These are phyloP conservation scores for Cherax destructor DNA, from an alignment of 1,140 invertebrate genomes.

Conservation along the genomic window DNA sequence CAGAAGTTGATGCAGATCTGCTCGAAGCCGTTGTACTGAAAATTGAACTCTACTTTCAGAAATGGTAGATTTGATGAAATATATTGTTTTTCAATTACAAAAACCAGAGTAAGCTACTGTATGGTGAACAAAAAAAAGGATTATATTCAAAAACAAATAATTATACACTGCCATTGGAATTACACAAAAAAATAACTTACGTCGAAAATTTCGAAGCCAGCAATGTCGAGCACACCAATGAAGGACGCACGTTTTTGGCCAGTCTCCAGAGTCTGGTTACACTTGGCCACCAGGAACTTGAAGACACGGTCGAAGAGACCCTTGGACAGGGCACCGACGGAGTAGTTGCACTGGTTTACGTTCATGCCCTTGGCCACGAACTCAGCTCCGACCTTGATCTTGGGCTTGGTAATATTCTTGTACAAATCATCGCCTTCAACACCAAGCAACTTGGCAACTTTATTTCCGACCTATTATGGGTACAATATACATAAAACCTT, in stretches of 20 bases:
- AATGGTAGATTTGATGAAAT: neutral
- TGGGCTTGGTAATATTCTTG: conserved; percentile 85
- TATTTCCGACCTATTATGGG: conserved; percentile 87
- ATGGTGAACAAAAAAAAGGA: neutral
- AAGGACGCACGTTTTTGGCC: conserved; percentile 78
- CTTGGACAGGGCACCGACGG: conserved; percentile 78
- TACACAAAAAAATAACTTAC: conserved; percentile 76
- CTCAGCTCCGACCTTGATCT: conserved; percentile 95
- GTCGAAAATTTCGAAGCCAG: conserved; percentile 68
- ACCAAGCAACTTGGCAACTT: conserved; percentile 93
- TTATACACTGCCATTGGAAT: too few species aligned
- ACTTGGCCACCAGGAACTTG: conserved; percentile 72
- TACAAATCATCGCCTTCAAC: conserved; percentile 91
- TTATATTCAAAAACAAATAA: neutral
- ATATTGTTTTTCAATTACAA: too few species aligned
- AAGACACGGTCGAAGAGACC: conserved; percentile 79
- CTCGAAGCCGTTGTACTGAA: conserved; percentile 58
- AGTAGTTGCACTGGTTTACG: conserved; percentile 82
- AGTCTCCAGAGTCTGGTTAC: conserved; percentile 79
- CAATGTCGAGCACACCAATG: conserved; percentile 73
- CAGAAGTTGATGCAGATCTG: conserved; percentile 66
- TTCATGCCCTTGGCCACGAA: conserved; percentile 99
- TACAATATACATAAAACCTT: too few species aligned
- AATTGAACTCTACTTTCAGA: neutral
- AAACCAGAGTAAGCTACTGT: too few species aligned